These are phyloP conservation scores for Poecilia velifera DNA, from an alignment of 2,797 vertebrate species.

Conservation along the genomic window DNA sequence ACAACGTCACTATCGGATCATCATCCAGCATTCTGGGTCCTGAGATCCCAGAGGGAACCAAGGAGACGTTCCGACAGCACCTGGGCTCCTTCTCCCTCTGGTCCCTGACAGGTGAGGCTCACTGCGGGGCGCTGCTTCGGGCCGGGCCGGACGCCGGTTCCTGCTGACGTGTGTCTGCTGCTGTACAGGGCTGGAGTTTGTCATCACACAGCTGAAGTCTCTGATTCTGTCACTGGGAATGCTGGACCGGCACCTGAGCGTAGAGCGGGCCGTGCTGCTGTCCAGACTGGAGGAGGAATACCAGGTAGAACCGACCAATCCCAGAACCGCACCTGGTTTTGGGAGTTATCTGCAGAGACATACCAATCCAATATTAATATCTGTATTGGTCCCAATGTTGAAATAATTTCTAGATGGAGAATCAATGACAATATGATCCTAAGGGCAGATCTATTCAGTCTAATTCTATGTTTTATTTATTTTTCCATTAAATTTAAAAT, in stretches of 20 bases:
- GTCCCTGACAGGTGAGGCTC: slow-evolving; percentile 89
- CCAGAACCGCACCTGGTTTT: background rate
- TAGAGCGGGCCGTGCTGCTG: slow-evolving; percentile 92
- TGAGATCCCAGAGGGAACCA: slow-evolving; percentile 88
- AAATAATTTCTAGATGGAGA: too few relatives aligned
- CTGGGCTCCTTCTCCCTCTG: slow-evolving; percentile 92
- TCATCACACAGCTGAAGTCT: slow-evolving; percentile 95
- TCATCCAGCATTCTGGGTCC: slow-evolving; percentile 93
- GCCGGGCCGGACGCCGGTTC: background rate
- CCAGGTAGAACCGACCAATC: slow-evolving; percentile 82
- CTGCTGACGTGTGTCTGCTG: slow-evolving; percentile 17
- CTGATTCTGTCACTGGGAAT: slow-evolving; percentile 89
- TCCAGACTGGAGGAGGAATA: slow-evolving; percentile 96
- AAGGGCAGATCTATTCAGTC: too few relatives aligned
- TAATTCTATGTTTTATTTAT: too few relatives aligned
- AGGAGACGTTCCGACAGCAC: slow-evolving; percentile 87
- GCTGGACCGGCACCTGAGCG: slow-evolving; percentile 89
- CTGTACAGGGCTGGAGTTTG: slow-evolving; percentile 90
- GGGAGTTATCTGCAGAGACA: background rate
- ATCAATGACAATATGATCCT: too few relatives aligned
- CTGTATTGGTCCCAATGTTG: too few relatives aligned
- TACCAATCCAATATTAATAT: too few relatives aligned
- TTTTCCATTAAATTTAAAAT: too few relatives aligned
- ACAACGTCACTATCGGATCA: slow-evolving; percentile 88
- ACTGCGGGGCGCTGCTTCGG: too few relatives aligned